Base-by-base conservation (phyloP, 2,888 invertebrate species). In the Drosophila paramelanica region DNA sequence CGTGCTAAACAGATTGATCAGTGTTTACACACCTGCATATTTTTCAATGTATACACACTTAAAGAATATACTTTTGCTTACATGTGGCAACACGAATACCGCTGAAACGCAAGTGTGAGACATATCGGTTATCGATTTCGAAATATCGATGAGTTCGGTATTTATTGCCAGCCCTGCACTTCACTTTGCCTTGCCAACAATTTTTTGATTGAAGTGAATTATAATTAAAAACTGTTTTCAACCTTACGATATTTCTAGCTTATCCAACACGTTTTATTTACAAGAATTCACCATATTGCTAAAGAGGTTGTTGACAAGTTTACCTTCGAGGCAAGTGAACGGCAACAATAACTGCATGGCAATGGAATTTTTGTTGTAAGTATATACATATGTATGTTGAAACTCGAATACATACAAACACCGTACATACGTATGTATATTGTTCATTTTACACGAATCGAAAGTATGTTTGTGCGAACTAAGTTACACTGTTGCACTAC, bases 361-460 rank as follows among this genome's bases (percentile, higher is more conserved):
- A 69, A 92, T 92, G 92, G 92, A 92, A 79, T 92, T 92, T 89
- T 90, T 92, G 81, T 92, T 92, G 92, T 92, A 90, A 92, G 92
- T 91, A 88, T 67, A 64, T 74, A 88, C 65, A 64, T 74, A 46
- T 41, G 20, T 58, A 52, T 55, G 58, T 51, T 11, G 36, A 33
- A 38, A 50, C 39, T 43, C 33, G 23, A 36, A 42, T 42, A 58
- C 41, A 69, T 47, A 56, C 43, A 38, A 23, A 39, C 25, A 17
- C 25, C 13, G 25, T 17, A 42, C 39, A 49, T 27, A 36, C 14
- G 43, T 43, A 27, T 31, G 43, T 57, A 23, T 36, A 51, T 51
- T 72, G 51, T 60, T 53, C 13, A 62, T 47, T 57, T 59, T 53
- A 56, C 47, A 67, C 38, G 36, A 67, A 17, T 11, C 27, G 27